Percentiles rank a stretch among this genome's conserved stretches.
phyloP scores from a whole-genome alignment of 2,797 vertebrate species.

The Coregonus suidteri region DNA sequence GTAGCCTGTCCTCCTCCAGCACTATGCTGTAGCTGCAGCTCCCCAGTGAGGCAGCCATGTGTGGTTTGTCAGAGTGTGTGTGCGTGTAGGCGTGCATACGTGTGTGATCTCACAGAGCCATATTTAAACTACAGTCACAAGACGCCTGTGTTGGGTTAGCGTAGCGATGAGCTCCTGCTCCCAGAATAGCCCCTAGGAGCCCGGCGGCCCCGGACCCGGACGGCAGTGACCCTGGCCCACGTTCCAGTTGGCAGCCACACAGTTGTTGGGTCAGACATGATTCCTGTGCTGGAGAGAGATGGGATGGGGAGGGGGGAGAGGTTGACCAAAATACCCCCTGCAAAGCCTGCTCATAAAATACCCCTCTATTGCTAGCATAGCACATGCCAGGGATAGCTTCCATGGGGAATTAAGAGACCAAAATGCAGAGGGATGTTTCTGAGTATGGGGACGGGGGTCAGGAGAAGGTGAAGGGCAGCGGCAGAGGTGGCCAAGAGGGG shows the following conservation, averaged over 20 bases:
- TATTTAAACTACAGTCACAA: constrained; percentile 78
- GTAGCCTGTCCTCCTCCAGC: no score
- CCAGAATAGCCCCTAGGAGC: constrained; percentile 73
- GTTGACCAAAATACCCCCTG: constrained; percentile 71
- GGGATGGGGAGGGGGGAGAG: background rate
- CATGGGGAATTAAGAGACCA: constrained; percentile 73
- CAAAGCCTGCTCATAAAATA: constrained; percentile 79
- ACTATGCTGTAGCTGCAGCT: constrained; percentile 38
- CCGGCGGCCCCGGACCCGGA: constrained; percentile 53
- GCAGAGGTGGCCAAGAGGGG: background rate
- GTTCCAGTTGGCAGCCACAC: constrained; percentile 78
- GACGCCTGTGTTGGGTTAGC: constrained; percentile 74
- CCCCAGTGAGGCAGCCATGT: constrained; percentile 31
- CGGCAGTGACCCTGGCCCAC: constrained; percentile 67
- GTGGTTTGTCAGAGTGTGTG: constrained; percentile 1
- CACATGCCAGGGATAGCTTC: constrained; percentile 79
- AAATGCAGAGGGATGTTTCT: constrained; percentile 69
- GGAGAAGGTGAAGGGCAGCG: constrained; percentile 44
- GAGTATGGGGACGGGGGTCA: constrained; percentile 54
- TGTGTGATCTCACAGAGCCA: constrained; percentile 61
- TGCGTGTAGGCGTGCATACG: background rate
- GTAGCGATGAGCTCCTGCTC: constrained; percentile 73
- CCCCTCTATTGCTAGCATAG: constrained; percentile 66
- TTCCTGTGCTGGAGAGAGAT: constrained; percentile 47
- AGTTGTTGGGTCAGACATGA: constrained; percentile 76